Evolutionary conservation across 1,140 invertebrate species (phyloP).

Genomic region (Oncopodura yosiiana): DNA sequence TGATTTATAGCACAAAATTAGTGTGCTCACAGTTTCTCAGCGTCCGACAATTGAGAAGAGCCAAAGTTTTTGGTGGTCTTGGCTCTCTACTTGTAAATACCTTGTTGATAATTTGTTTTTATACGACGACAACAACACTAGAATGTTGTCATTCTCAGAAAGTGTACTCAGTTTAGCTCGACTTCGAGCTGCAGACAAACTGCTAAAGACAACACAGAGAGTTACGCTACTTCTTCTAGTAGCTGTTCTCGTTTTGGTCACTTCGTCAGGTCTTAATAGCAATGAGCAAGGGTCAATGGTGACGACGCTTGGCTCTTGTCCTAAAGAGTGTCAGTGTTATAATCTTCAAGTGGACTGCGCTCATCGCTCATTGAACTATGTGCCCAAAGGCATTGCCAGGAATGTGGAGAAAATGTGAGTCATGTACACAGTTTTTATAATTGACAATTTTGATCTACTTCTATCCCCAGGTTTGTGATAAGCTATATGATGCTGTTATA

Average conservation of each 20-base stretch:
- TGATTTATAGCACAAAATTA: not conserved
- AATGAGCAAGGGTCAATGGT: too few species aligned
- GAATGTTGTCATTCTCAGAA: constrained; percentile 2
- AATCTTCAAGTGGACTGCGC: constrained; percentile 69
- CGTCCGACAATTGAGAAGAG: not conserved
- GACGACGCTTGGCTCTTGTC: constrained; percentile 55
- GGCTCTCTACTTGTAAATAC: constrained; percentile 20
- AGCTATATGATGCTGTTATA: not conserved
- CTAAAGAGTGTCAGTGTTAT: constrained; percentile 66
- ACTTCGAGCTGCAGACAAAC: constrained; percentile 22
- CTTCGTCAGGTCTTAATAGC: constrained; percentile 29
- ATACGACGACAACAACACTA: not conserved
- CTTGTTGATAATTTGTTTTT: constrained; percentile 1
- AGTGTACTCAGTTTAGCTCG: constrained; percentile 9
- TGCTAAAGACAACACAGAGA: constrained; percentile 31
- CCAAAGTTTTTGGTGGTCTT: constrained; percentile 2
- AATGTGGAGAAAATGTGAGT: constrained; percentile 78
- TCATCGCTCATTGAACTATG: constrained; percentile 62
- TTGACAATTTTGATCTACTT: not conserved
- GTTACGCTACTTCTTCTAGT: constrained; percentile 33
- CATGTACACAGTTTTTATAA: constrained; percentile 24
- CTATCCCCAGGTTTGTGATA: not conserved
- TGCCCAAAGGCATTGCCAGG: constrained; percentile 61
- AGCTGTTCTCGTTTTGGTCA: constrained; percentile 33
- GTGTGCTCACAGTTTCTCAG: not conserved